Conservation (phyloP, 2,888 invertebrate genomes). For the Parnassius apollo region DNA sequence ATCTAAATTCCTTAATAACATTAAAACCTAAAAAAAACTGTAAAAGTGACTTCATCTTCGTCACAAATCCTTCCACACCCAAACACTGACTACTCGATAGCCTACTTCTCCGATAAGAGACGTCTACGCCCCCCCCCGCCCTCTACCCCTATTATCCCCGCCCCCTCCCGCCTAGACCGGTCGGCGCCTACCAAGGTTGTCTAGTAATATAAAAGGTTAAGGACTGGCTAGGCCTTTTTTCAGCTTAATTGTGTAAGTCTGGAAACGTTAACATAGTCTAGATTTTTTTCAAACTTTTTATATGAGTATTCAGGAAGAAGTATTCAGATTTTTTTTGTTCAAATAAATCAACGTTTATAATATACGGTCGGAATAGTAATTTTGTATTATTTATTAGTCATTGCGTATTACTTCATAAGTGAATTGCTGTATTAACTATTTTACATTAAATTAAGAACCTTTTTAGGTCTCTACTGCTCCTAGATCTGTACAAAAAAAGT, state of each 20-base stretch:
- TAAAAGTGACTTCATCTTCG: slow-evolving; percentile 4
- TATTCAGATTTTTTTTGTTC: too few species aligned
- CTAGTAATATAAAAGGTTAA: slow-evolving; percentile 51
- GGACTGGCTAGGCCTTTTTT: slow-evolving; percentile 43
- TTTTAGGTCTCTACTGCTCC: too few species aligned
- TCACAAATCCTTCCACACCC: slow-evolving; percentile 25
- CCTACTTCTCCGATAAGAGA: slow-evolving; percentile 24
- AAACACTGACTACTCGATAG: slow-evolving; percentile 21
- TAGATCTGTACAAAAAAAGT: too few species aligned
- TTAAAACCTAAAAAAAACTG: too few species aligned
- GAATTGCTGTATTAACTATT: too few species aligned
- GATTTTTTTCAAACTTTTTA: background rate
- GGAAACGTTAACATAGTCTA: slow-evolving; percentile 1
- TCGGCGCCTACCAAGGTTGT: slow-evolving; percentile 62
- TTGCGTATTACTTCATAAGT: too few species aligned
- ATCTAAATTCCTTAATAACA: too few species aligned
- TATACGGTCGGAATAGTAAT: too few species aligned
- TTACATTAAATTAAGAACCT: too few species aligned
- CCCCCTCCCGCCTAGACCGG: slow-evolving; percentile 31
- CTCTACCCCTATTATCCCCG: background rate
- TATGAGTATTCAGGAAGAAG: too few species aligned
- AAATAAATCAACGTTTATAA: too few species aligned
- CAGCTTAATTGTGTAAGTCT: slow-evolving; percentile 16
- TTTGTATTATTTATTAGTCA: too few species aligned
- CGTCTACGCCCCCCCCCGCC: slow-evolving; percentile 19